Evolutionary conservation across 2,797 vertebrate genomes (phyloP).

Genomic region (Onychomys leucogaster): DNA sequence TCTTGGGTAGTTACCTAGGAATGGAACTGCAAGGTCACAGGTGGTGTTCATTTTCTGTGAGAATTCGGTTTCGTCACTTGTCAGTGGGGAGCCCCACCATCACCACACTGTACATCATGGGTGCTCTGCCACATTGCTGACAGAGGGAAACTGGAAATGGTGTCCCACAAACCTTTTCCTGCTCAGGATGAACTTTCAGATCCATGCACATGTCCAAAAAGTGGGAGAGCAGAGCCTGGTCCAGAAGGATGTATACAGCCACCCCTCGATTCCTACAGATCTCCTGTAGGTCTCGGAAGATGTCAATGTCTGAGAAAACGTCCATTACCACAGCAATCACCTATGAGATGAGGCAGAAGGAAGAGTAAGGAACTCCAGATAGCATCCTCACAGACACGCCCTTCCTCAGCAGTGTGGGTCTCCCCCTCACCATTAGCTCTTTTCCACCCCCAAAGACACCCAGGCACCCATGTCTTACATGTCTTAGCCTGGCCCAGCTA

Average conservation of each 20-base stretch:
- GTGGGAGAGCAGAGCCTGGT: slow-evolving; percentile 90
- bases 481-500: neutral
- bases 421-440: neutral
- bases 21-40: neutral
- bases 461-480: neutral
- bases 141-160: neutral
- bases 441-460: neutral
- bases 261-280: slow-evolving; percentile 90
- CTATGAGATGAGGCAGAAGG: slow-evolving; percentile 83
- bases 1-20: neutral
- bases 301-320: slow-evolving; percentile 96
- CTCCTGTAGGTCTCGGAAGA: slow-evolving; percentile 96
- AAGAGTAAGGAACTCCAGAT: neutral
- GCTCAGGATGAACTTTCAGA: slow-evolving; percentile 91
- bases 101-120: neutral
- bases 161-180: slow-evolving; percentile 91
- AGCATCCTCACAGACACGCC: neutral
- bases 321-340: slow-evolving; percentile 98
- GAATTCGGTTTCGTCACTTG: neutral
- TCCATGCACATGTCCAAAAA: slow-evolving; percentile 97
- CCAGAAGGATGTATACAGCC: slow-evolving; percentile 97
- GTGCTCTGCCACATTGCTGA: neutral
- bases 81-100: neutral
- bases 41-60: neutral
- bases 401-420: neutral